These are phyloP conservation scores for Lynx canadensis DNA, from an alignment of 2,113 vertebrate genomes.

Conservation along the genomic window DNA sequence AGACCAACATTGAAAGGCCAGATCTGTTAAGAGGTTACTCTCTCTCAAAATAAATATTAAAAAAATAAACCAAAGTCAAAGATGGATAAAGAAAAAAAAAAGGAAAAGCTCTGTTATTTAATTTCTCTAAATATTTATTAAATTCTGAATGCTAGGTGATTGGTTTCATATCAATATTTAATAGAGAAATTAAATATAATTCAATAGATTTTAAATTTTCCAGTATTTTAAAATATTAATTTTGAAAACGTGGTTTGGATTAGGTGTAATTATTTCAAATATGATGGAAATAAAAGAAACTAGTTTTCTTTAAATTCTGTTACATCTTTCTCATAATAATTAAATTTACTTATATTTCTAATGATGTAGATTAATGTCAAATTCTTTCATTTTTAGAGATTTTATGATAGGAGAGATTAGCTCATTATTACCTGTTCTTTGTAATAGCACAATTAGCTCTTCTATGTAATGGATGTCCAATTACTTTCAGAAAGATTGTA, in stretches of 20 bases:
- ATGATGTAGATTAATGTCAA: not conserved
- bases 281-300: not conserved
- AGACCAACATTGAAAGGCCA: not conserved
- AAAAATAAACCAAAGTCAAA: not conserved
- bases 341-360: not conserved
- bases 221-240: not conserved
- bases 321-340: not conserved
- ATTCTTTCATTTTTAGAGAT: not conserved
- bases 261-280: not conserved
- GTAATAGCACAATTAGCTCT: not conserved
- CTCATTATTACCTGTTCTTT: not conserved
- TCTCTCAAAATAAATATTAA: too few species aligned
- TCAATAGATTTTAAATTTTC: not conserved
- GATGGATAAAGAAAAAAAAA: not conserved
- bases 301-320: not conserved
- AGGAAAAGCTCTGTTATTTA: not conserved
- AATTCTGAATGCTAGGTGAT: not conserved
- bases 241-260: not conserved
- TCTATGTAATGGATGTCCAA: not conserved
- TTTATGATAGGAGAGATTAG: not conserved
- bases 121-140: constrained; percentile 27
- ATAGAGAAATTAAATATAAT: not conserved
- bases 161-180: not conserved
- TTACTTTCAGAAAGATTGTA: not conserved
- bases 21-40: not conserved